Evolutionary conservation across 2,113 vertebrate species (phyloP).

Genomic region (Recurvirostra avosetta): DNA sequence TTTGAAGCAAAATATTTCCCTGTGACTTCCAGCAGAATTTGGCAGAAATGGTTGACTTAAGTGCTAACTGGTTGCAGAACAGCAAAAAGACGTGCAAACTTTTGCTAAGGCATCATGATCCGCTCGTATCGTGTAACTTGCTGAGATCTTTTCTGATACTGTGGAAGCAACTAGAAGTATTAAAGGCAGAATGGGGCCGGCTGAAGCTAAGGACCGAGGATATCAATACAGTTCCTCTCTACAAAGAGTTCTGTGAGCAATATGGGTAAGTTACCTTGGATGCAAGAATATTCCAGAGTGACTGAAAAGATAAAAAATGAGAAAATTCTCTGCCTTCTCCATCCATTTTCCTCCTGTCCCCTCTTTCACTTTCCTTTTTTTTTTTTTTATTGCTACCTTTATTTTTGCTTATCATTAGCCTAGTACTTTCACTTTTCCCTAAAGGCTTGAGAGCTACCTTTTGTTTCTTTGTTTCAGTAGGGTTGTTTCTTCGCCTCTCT

Average conservation of each 20-base stretch:
- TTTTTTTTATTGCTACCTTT: background rate
- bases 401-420: background rate
- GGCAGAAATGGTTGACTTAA: background rate
- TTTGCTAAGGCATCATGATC: background rate
- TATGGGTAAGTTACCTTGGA: constrained; percentile 60
- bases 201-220: constrained; percentile 56
- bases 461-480: background rate
- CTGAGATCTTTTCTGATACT: constrained; percentile 75
- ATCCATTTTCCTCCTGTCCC: background rate
- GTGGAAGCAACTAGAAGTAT: constrained; percentile 76
- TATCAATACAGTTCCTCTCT: constrained; percentile 23
- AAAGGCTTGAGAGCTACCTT: background rate
- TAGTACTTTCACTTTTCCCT: background rate
- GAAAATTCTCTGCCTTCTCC: background rate
- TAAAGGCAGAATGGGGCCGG: constrained; percentile 73
- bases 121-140: background rate
- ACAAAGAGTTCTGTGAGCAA: constrained; percentile 68
- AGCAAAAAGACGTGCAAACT: background rate
- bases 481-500: background rate
- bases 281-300: background rate
- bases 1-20: background rate
- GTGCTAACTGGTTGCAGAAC: background rate
- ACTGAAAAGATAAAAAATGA: background rate
- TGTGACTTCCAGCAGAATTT: constrained; percentile 12
- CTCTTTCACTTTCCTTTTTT: background rate